Evolutionary conservation across 2,797 vertebrate species (phyloP).

Genomic region (Selene dorsalis): DNA sequence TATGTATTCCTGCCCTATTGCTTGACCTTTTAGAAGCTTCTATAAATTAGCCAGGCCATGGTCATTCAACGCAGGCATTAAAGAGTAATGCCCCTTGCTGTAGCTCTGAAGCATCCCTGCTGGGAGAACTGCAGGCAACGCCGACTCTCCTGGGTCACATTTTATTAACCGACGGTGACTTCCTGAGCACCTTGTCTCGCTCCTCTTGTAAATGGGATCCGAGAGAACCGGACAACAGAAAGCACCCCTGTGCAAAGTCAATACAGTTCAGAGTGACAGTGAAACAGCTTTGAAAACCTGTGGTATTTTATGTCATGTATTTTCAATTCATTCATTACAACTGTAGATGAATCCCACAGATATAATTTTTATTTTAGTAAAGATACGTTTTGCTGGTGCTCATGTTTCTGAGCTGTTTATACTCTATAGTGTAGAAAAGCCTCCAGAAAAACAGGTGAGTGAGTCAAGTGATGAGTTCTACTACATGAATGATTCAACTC

Average conservation of each 20-base stretch:
- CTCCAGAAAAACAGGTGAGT: too few species aligned
- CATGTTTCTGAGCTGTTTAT: too few species aligned
- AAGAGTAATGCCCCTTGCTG: constrained; percentile 66
- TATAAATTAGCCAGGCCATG: constrained; percentile 68
- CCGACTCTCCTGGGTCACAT: constrained; percentile 53
- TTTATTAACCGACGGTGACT: constrained; percentile 70
- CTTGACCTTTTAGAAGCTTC: constrained; percentile 74
- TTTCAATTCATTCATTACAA: background rate
- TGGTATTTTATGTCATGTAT: background rate
- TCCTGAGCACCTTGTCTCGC: constrained; percentile 59
- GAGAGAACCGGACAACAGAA: constrained; percentile 52
- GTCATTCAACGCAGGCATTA: constrained; percentile 74
- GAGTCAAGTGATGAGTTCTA: too few species aligned
- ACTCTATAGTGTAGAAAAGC: too few species aligned
- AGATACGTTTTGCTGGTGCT: too few species aligned
- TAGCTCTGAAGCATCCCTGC: constrained; percentile 55
- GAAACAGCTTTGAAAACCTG: constrained; percentile 15
- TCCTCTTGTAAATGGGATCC: constrained; percentile 59
- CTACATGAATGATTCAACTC: too few species aligned
- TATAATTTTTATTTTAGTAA: too few species aligned
- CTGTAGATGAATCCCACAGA: too few species aligned
- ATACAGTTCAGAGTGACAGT: constrained; percentile 14
- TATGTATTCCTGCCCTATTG: constrained; percentile 57
- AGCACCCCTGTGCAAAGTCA: constrained; percentile 28
- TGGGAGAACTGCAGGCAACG: constrained; percentile 52